These are phyloP conservation scores for Ferrisia virgata DNA, from an alignment of 2,888 invertebrate genomes.

Conservation along the genomic window DNA sequence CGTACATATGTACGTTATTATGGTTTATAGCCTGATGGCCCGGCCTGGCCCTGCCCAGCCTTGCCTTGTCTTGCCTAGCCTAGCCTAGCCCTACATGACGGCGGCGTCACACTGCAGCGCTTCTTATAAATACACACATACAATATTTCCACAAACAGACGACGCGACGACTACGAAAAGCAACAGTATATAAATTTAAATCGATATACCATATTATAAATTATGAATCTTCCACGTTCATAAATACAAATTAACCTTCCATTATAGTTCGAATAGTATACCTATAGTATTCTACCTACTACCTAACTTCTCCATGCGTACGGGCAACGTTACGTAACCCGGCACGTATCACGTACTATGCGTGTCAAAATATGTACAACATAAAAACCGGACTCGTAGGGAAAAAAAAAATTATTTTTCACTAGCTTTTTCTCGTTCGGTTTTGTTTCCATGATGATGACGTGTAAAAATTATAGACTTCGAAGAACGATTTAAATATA, in stretches of 20 bases:
- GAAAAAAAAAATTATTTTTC: background rate
- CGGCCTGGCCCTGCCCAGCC: background rate
- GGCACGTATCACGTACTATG: background rate
- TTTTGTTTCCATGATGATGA: background rate
- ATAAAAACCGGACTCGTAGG: background rate
- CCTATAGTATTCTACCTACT: no score
- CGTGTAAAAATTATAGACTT: background rate
- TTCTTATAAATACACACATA: background rate
- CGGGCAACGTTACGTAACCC: background rate
- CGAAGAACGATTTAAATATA: background rate
- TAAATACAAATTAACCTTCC: conserved; percentile 17
- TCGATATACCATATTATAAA: conserved; percentile 12
- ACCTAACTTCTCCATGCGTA: no score
- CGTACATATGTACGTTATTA: no score
- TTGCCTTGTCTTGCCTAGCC: no score
- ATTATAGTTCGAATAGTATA: background rate
- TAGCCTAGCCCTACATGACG: no score
- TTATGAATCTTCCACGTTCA: conserved; percentile 19
- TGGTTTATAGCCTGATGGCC: background rate
- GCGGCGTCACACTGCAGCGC: background rate
- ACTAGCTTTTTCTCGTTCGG: background rate
- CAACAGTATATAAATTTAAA: conserved; percentile 6
- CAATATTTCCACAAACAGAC: background rate
- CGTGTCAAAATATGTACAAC: background rate
- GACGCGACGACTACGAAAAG: background rate